A percentile compares a stretch with the other conserved stretches of the same genome.
These are phyloP conservation scores for Eupithecia insigniata DNA, from an alignment of 2,888 invertebrate species.

Conservation along the genomic window DNA sequence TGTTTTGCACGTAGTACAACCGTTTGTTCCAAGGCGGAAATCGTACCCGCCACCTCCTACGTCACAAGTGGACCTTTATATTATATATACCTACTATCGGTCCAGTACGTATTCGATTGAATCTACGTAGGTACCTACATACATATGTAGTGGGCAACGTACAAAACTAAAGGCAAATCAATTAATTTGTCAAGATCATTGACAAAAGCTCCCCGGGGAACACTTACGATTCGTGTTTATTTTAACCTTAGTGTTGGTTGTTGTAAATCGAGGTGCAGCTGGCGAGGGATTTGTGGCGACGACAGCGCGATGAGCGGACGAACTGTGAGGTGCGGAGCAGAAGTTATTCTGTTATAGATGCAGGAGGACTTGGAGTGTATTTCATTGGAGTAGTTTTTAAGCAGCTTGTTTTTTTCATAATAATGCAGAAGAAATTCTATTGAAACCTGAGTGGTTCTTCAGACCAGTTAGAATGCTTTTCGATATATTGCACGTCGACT, in stretches of 20 bases:
- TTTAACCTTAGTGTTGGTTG: constrained; percentile 6
- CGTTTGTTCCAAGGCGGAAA: too few species aligned
- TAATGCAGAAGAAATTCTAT: too few species aligned
- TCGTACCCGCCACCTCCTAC: too few species aligned
- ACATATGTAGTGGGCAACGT: neutral
- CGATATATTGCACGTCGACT: neutral
- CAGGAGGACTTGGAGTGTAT: neutral
- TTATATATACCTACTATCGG: too few species aligned
- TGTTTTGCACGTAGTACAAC: too few species aligned
- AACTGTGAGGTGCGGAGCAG: neutral
- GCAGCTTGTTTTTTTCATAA: too few species aligned
- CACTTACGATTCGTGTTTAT: constrained; percentile 7
- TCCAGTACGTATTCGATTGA: neutral
- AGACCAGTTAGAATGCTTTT: neutral
- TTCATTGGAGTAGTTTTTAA: too few species aligned
- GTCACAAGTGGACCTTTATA: too few species aligned
- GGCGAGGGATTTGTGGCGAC: neutral
- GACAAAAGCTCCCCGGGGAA: constrained; percentile 6
- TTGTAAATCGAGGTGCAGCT: neutral
- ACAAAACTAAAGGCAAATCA: constrained; percentile 14
- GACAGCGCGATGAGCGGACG: neutral
- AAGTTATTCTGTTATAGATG: neutral
- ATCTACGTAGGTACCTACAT: neutral
- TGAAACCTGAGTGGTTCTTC: neutral
- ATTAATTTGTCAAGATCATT: constrained; percentile 21